Conservation (phyloP, 2,888 invertebrate genomes). For the Plemyria rubiginata region DNA sequence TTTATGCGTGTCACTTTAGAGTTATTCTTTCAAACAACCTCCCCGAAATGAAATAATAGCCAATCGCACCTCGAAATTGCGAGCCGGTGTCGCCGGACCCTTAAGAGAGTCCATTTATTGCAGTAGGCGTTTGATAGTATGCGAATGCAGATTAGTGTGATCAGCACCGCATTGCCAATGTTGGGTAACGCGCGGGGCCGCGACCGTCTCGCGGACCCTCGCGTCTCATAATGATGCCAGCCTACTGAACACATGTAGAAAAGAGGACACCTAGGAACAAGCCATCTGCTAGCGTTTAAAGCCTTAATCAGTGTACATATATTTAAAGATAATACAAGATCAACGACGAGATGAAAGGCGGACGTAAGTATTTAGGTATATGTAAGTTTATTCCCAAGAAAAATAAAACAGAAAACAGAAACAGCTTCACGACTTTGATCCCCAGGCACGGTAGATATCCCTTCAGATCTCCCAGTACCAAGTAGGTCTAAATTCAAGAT, state of each 20-base stretch:
- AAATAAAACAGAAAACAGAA: too few relatives aligned
- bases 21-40: too few relatives aligned
- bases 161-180: slow-evolving; percentile 69
- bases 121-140: slow-evolving; percentile 22
- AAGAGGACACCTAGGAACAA: not conserved
- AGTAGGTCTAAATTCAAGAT: too few relatives aligned
- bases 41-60: too few relatives aligned
- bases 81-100: too few relatives aligned
- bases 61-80: too few relatives aligned
- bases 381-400: too few relatives aligned
- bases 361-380: not conserved
- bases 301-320: not conserved
- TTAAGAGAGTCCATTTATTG: not conserved
- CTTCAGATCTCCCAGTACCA: too few relatives aligned
- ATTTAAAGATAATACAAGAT: not conserved
- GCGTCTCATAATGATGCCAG: slow-evolving; percentile 46
- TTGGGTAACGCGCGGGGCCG: slow-evolving; percentile 57
- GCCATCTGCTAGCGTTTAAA: not conserved
- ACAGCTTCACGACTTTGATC: too few relatives aligned
- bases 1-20: too few relatives aligned
- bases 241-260: slow-evolving; percentile 15
- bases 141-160: slow-evolving; percentile 70
- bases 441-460: too few relatives aligned
- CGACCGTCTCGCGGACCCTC: slow-evolving; percentile 51
- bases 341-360: not conserved